Conservation (phyloP, 2,113 vertebrate genomes). For the Odocoileus hemionus region DNA sequence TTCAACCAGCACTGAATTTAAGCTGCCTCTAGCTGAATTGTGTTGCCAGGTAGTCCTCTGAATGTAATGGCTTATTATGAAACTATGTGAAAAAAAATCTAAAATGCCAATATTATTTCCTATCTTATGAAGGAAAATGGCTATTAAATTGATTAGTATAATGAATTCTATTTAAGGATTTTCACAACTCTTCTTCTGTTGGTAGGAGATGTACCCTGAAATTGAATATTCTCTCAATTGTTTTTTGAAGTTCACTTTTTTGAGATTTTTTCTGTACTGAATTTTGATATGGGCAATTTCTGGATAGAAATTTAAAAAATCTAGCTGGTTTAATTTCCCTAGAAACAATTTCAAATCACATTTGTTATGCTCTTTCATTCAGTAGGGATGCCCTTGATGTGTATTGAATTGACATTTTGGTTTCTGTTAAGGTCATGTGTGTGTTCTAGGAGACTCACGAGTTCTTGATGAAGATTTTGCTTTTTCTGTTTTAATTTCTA, state of each 20-base stretch:
- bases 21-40: not conserved
- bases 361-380: not conserved
- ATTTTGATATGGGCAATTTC: conserved; percentile 3
- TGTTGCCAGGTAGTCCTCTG: not conserved
- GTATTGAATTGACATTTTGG: not conserved
- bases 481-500: not conserved
- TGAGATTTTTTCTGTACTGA: not conserved
- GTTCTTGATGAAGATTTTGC: not conserved
- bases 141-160: not conserved
- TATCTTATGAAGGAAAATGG: not conserved
- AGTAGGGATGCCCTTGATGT: not conserved
- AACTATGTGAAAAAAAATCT: not conserved
- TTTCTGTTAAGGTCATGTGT: not conserved
- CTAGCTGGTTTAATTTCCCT: not conserved
- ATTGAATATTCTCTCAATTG: not conserved
- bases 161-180: not conserved
- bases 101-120: not conserved
- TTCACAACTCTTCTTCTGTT: not conserved
- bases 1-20: not conserved
- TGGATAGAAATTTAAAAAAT: not conserved
- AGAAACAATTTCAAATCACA: not conserved
- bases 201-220: not conserved
- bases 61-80: not conserved
- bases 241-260: conserved; percentile 20
- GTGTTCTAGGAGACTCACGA: not conserved